Base-by-base conservation (phyloP, 92 coral and sea anemone species). In the Desmophyllum pertusum region DNA sequence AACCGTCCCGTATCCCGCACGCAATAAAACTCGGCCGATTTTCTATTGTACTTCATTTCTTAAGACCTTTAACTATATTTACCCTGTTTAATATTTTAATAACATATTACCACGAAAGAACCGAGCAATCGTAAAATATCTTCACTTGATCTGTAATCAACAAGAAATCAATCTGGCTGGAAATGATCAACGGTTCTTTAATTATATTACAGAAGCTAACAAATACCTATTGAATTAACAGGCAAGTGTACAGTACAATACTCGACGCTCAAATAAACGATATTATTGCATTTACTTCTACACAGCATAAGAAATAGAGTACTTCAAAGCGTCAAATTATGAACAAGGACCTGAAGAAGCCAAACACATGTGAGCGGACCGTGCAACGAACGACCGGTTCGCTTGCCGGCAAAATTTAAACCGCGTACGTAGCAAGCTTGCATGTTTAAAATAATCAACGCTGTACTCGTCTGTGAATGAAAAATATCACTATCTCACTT, bases 161-260 rank as follows among this genome's bases (percentile, higher is more conserved):
- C 37, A 65, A 33, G 9, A 65, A 33, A 11, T 3, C 73, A 67
- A 67, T 27, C 45, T 38, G 4, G 42, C 23, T 67, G 27, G 13
- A 38, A 67, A 6, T 67, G 40, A 64, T 53, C 10, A 64, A 3
- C 15, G 3, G 21, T 10, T n/a, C 14, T 35, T 36, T 66, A 66
- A 67, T 67, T 67, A 35, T n/a, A n/a, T n/a, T n/a, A n/a, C n/a
- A n/a, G 4, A 8, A 29, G 33, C 70, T 13, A 0, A 13, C 73
- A 67, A 67, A 67, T 67, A 10, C 73, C 42, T 30, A 67, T 17
- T 67, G 73, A 67, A 17, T 37, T n/a, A n/a, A n/a, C n/a, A 38
- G 73, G 11, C 35, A 67, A 36, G 36, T 67, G 42, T 67, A 41
- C 70, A 30, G 70, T 63, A 18, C 83, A 62, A 42, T 18, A 27